Percentiles rank a stretch among this genome's conserved stretches.
Evolutionary conservation across 1,140 invertebrate genomes (phyloP).

Genomic region (Cydia strobilella): DNA sequence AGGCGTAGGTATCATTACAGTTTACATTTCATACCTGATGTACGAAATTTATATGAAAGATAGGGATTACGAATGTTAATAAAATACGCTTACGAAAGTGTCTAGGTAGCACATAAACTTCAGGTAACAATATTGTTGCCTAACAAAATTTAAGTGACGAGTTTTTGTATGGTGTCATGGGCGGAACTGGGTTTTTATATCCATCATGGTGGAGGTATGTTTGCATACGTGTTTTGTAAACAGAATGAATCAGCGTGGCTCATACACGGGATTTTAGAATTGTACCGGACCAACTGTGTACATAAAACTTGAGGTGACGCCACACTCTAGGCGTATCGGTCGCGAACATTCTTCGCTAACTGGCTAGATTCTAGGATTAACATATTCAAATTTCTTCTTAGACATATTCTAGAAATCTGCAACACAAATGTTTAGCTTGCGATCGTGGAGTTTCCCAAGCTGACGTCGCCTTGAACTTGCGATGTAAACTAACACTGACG

Average conservation of each 20-base stretch:
- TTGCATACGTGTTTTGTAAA: slow-evolving; percentile 41
- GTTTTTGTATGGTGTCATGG: slow-evolving; percentile 4
- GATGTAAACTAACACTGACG: slow-evolving; percentile 57
- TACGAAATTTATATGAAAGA: slow-evolving; percentile 32
- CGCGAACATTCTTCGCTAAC: slow-evolving; percentile 20
- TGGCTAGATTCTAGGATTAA: neutral
- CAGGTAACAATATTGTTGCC: neutral
- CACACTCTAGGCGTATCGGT: slow-evolving; percentile 18
- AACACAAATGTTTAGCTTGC: slow-evolving; percentile 34
- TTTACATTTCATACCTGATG: slow-evolving; percentile 23
- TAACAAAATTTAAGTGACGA: neutral
- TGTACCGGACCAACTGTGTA: slow-evolving; percentile 54
- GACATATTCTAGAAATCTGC: slow-evolving; percentile 4
- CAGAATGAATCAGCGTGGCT: slow-evolving; percentile 49
- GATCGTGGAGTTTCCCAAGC: slow-evolving; percentile 45
- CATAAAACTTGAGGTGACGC: slow-evolving; percentile 45
- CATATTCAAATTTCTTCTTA: slow-evolving; percentile 19
- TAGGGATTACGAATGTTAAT: neutral
- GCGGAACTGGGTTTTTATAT: slow-evolving; percentile 38
- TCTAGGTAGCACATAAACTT: neutral
- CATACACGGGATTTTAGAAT: slow-evolving; percentile 50
- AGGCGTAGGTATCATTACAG: slow-evolving; percentile 32
- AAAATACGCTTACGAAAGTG: slow-evolving; percentile 37
- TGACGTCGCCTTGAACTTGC: slow-evolving; percentile 64
- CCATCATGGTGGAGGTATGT: slow-evolving; percentile 34